Base-by-base conservation (phyloP, 2,888 invertebrate species). In the Amblyjoppa proteus region DNA sequence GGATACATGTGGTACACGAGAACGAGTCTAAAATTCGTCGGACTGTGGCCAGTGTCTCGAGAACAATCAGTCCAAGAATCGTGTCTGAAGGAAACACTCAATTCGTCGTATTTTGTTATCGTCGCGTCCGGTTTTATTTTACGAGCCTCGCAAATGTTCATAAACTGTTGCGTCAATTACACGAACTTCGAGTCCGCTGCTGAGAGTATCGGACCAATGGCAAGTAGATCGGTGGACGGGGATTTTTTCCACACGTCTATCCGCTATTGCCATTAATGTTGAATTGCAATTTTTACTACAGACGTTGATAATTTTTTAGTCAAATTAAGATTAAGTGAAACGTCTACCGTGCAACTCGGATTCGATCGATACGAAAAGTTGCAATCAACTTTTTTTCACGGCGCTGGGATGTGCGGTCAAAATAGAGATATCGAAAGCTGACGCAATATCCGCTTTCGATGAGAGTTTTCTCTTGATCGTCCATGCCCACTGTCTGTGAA, bases 141-240 rank as follows among this genome's bases (percentile, higher is more conserved):
- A 1, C 88, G 85, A 34, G 81, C 80, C 0, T 53, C 76, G 64
- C 85, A 81, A 49, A 88, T 88, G 88, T 41, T 85, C 16, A n/a
- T 77, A 0, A 85, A 80, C 70, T 75, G 79, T 78, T 88, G 80
- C 70, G 71, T 87, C 13, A 86, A 78, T 56, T 88, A 74, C 38
- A 83, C 84, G 11, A 76, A 85, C 64, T 88, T 88, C 70, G 85
- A 82, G 25, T 75, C 87, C n/a, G 88, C 88, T 0, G 88, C 88
- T 49, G 85, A 87, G 20, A 88, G 77, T 16, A 87, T 88, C 34
- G 88, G 88, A 58, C 88, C 88, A n/a, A 88, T 87, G 88, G 88
- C 84, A 68, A 64, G 83, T 49, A 61, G 7, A 45, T 69, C 45
- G 5, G 20, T 25, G 9, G 2, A 25, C 20, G 9, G 13, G 9